Base-by-base conservation (phyloP, 2,113 vertebrate genomes). In the Lamprologus sp. region DNA sequence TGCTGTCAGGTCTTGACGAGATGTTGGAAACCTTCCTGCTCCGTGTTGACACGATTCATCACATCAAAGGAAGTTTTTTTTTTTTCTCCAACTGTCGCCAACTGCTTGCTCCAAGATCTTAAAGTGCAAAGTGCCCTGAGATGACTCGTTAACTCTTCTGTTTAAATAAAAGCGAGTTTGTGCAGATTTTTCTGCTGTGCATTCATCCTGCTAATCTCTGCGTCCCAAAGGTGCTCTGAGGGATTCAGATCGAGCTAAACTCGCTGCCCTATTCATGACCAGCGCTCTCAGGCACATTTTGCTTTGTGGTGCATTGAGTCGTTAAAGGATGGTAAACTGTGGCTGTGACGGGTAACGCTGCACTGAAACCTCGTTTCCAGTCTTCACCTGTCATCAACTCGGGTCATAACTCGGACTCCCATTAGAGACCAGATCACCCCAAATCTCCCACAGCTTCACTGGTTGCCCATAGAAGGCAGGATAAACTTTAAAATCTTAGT, bases 391-490 rank as follows among this genome's bases (percentile, higher is more conserved):
- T 68, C 19, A 23, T 23, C 23, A 23, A 23, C 49, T 51, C 17
- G 17, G 17, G 47, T 49, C 47, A 49, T 49, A 49, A 49, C 47
- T 49, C 4, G 7, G 47, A 49, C 17, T 49, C 47, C 47, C 47
- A 49, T 49, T 49, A 19, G 47, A 19, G 47, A 19, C 47, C 47
- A 49, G 17, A 49, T 49, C 47, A 3, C 17, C 47, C 47, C 7
- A 49, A 3, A 3, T 49, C 42, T 47, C 2, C 42, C 2, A 47
- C 42, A 47, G 42, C 42, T 15, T 4, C 17, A 49, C 4, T 19
- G 47, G 3, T 49, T 49, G 17, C 17, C 3, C 17, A 49, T 49
- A 49, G 47, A 5, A 49, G 15, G 0, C 45, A 47, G 2, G 0
- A 47, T 47, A 15, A 47, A 47, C 42, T 47, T 45, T 45, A 45